A percentile compares a stretch with the other conserved stretches of the same genome.
Conservation (phyloP, 2,888 invertebrate species). For the Andricus quercusramuli region DNA sequence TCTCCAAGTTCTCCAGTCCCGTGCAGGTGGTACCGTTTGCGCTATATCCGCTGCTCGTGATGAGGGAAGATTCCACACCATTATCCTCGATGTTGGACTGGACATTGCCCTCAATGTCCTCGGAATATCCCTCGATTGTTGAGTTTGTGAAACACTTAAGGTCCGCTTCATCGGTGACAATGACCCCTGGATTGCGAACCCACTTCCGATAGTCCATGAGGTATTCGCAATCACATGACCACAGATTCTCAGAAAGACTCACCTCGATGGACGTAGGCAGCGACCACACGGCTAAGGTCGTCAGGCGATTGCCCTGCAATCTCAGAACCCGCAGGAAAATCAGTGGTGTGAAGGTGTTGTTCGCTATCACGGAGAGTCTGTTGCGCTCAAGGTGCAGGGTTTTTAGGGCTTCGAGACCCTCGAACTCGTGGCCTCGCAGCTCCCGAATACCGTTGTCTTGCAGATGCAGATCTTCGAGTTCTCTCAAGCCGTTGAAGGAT, state of each 20-base stretch:
- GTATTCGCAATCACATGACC: conserved; percentile 92
- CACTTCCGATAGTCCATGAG: conserved; percentile 88
- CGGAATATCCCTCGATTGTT: conserved; percentile 78
- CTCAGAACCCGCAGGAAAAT: conserved; percentile 84
- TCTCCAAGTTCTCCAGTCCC: conserved; percentile 84
- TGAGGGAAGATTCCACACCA: conserved; percentile 43
- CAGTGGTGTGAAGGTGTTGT: conserved; percentile 86
- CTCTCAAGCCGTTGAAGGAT: conserved; percentile 91
- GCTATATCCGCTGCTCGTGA: conserved; percentile 43
- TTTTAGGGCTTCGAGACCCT: conserved; percentile 86
- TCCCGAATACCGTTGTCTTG: conserved; percentile 87
- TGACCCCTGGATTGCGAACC: conserved; percentile 84
- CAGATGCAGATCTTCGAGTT: conserved; percentile 87
- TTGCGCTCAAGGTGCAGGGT: conserved; percentile 89
- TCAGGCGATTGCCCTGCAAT: conserved; percentile 87
- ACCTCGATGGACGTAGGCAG: conserved; percentile 84
- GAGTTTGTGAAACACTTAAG: conserved; percentile 86
- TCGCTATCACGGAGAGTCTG: conserved; percentile 84
- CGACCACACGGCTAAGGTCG: conserved; percentile 86
- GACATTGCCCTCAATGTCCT: conserved; percentile 80
- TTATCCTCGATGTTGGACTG: conserved; percentile 80
- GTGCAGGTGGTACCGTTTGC: conserved; percentile 84
- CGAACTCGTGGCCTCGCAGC: conserved; percentile 89
- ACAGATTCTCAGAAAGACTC: conserved; percentile 87
- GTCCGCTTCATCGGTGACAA: conserved; percentile 83